Conservation (phyloP, 2,797 vertebrate genomes). For the Hirundo rustica region DNA sequence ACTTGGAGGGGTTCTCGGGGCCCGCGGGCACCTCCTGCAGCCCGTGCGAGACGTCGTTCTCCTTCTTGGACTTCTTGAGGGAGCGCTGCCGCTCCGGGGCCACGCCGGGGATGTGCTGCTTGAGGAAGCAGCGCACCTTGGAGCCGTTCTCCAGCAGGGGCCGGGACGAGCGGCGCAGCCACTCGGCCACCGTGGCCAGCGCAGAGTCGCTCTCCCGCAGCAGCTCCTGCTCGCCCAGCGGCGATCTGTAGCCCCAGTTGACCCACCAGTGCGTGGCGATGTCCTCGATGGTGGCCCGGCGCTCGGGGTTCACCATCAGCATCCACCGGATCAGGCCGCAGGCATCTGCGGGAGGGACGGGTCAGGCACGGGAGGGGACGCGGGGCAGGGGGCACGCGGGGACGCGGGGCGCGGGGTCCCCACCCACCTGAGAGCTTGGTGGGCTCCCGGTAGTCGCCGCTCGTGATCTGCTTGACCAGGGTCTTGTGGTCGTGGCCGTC, state of each 20-base stretch:
- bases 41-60: constrained; percentile 87
- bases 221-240: constrained; percentile 79
- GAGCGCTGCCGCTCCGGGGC: constrained; percentile 88
- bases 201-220: constrained; percentile 69
- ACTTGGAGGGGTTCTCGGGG: constrained; percentile 66
- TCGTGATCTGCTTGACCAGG: constrained; percentile 92
- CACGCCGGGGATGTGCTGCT: constrained; percentile 75
- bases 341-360: constrained; percentile 81
- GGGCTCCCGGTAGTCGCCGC: constrained; percentile 89
- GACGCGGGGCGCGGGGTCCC: background rate
- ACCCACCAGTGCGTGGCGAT: constrained; percentile 97
- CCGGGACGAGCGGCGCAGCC: constrained; percentile 90
- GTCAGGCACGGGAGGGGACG: background rate
- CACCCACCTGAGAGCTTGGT: constrained; percentile 88
- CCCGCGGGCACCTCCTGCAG: constrained; percentile 73
- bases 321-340: constrained; percentile 98
- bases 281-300: constrained; percentile 91
- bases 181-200: constrained; percentile 82
- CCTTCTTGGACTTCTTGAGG: constrained; percentile 91
- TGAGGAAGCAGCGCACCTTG: constrained; percentile 90
- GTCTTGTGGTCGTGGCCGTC: constrained; percentile 90
- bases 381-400: accelerated
- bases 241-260: constrained; percentile 91
- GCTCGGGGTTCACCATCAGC: constrained; percentile 95
- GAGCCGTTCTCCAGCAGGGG: constrained; percentile 91